phyloP scores from a whole-genome alignment of 2,797 vertebrate species.

The Sitta carolinensis region DNA sequence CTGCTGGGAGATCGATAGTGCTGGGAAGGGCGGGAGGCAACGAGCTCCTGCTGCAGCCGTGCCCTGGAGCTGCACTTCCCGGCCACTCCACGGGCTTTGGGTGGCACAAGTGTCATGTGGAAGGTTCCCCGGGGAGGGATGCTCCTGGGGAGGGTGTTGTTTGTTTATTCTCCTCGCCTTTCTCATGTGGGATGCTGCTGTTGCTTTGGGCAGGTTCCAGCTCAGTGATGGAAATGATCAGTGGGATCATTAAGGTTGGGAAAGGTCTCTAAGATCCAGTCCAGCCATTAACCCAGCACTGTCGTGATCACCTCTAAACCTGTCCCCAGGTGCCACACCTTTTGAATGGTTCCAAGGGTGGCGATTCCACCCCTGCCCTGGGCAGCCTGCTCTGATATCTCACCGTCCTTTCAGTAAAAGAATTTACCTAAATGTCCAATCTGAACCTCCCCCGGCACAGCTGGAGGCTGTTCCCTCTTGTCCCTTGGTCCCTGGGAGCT shows the following conservation, averaged over 20 bases:
- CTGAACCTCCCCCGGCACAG: not conserved
- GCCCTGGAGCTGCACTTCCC: not conserved
- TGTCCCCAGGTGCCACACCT: not conserved
- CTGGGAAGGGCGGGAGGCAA: not conserved
- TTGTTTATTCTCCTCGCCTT: rapidly evolving
- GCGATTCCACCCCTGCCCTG: not conserved
- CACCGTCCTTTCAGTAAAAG: rapidly evolving
- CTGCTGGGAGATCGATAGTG: conserved; percentile 59
- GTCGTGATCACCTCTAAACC: rapidly evolving
- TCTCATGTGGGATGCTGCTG: rapidly evolving
- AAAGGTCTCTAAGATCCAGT: rapidly evolving
- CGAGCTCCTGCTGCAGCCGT: not conserved
- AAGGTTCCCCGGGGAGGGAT: not conserved
- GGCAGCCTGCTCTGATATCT: no score
- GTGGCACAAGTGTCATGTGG: rapidly evolving
- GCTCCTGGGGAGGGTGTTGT: rapidly evolving
- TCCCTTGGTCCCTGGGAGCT: not conserved
- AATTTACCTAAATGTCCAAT: not conserved
- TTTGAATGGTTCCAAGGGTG: not conserved
- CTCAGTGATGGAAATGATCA: rapidly evolving
- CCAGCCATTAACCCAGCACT: not conserved
- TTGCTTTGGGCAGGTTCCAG: rapidly evolving
- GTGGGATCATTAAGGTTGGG: not conserved
- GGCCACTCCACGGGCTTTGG: rapidly evolving
- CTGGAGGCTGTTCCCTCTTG: not conserved